These are phyloP conservation scores for Cyprinella venusta DNA, from an alignment of 2,797 vertebrate species.

Conservation along the genomic window DNA sequence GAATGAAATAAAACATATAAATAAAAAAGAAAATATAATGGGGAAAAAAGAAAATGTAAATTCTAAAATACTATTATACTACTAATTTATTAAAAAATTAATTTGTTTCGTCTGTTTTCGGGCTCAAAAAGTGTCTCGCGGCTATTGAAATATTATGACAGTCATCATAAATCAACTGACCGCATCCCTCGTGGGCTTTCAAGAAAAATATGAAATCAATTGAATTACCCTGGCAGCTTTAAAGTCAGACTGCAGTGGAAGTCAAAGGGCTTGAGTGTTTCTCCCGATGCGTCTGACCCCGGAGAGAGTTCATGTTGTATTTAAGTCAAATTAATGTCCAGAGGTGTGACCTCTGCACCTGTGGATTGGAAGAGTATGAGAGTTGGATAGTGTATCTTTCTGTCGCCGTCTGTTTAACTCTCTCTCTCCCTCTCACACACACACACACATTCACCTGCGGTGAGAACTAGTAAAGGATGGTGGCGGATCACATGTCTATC, in stretches of 20 bases:
- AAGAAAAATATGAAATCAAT: conserved; percentile 59
- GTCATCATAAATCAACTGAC: conserved; percentile 62
- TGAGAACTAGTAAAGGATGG: conserved; percentile 50
- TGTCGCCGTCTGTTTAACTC: conserved; percentile 1
- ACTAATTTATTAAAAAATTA: background rate
- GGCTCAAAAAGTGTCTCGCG: conserved; percentile 48
- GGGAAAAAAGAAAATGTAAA: background rate
- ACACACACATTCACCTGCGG: conserved; percentile 66
- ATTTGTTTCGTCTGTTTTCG: background rate
- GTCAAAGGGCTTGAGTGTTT: conserved; percentile 41
- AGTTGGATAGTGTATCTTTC: conserved; percentile 56
- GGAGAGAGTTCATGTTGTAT: conserved; percentile 62
- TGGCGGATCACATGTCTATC: conserved; percentile 74
- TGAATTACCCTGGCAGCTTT: conserved; percentile 56
- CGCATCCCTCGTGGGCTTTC: conserved; percentile 32
- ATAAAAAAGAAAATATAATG: background rate
- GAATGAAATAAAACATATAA: too few relatives aligned
- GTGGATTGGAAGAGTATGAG: conserved; percentile 35
- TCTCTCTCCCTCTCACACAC: background rate
- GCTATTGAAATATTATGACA: conserved; percentile 74
- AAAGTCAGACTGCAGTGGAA: conserved; percentile 38
- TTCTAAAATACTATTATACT: background rate
- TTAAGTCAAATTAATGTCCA: conserved; percentile 65
- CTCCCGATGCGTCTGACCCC: conserved; percentile 56
- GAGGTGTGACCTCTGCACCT: conserved; percentile 67